phyloP scores from a whole-genome alignment of 1,140 invertebrate species.

The Brachionus angularis region DNA sequence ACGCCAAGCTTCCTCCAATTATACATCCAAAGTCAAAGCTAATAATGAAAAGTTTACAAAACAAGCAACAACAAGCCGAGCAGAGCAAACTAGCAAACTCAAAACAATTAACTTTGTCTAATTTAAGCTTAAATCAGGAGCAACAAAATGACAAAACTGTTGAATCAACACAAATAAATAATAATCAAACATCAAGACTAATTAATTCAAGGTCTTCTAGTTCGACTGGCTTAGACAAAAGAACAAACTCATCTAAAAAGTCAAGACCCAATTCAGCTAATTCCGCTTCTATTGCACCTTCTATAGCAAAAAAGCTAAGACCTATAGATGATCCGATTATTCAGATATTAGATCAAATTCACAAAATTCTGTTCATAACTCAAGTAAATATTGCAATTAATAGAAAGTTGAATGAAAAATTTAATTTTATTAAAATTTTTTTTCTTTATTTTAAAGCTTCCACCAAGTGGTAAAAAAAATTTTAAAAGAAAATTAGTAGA shows the following conservation, averaged over 20 bases:
- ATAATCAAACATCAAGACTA: not conserved
- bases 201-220: slow-evolving; percentile 2
- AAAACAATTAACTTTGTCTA: not conserved
- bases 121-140: not conserved
- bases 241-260: slow-evolving; percentile 1
- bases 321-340: slow-evolving; percentile 56
- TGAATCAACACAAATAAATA: not conserved
- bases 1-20: slow-evolving; percentile 12
- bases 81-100: not conserved
- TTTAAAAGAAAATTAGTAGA: slow-evolving; percentile 33
- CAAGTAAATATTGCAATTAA: slow-evolving; percentile 47
- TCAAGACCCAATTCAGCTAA: slow-evolving; percentile 47
- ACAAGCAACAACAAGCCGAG: not conserved
- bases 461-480: slow-evolving; percentile 31
- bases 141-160: not conserved
- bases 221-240: slow-evolving; percentile 34
- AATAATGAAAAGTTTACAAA: slow-evolving; percentile 32
- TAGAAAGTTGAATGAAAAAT: too few species aligned
- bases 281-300: slow-evolving; percentile 54
- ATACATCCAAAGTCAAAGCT: slow-evolving; percentile 14
- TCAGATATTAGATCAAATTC: slow-evolving; percentile 55
- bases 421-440: not conserved
- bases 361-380: slow-evolving; percentile 57
- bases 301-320: slow-evolving; percentile 53
- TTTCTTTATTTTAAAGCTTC: not conserved